Conservation (phyloP, 2,888 invertebrate species). For the Oligia latruncula region DNA sequence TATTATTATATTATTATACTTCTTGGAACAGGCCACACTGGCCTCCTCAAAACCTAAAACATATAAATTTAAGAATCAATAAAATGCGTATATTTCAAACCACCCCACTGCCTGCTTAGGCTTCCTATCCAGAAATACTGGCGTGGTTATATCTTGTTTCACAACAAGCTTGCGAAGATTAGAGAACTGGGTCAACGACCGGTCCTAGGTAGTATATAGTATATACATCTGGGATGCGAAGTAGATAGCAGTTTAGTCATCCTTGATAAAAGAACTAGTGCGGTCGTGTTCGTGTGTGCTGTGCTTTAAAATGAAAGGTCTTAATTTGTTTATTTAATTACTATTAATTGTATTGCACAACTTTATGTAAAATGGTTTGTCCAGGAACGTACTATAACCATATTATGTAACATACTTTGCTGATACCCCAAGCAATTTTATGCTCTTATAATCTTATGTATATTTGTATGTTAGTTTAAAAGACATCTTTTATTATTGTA, state of each 20-base stretch:
- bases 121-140: not conserved
- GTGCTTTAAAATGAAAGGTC: constrained; percentile 41
- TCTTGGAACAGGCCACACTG: no score
- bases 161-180: not conserved
- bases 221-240: not conserved
- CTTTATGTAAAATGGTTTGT: not conserved
- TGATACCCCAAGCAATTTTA: not conserved
- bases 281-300: constrained; percentile 24
- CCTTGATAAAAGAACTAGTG: constrained; percentile 14
- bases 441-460: not conserved
- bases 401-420: not conserved
- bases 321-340: not conserved
- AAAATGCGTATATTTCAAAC: not conserved
- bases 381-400: not conserved
- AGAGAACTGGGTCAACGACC: constrained; percentile 34
- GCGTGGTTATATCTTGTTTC: not conserved
- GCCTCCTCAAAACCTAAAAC: not conserved
- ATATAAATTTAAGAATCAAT: not conserved
- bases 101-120: no score
- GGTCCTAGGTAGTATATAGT: not conserved
- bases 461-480: not conserved
- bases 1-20: no score
- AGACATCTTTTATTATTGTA: not conserved
- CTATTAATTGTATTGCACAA: not conserved
- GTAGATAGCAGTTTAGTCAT: constrained; percentile 33